Evolutionary conservation across 2,113 vertebrate species (phyloP), one percentile per base, ranked within the genome.

Genomic region (Antennarius striatus): DNA sequence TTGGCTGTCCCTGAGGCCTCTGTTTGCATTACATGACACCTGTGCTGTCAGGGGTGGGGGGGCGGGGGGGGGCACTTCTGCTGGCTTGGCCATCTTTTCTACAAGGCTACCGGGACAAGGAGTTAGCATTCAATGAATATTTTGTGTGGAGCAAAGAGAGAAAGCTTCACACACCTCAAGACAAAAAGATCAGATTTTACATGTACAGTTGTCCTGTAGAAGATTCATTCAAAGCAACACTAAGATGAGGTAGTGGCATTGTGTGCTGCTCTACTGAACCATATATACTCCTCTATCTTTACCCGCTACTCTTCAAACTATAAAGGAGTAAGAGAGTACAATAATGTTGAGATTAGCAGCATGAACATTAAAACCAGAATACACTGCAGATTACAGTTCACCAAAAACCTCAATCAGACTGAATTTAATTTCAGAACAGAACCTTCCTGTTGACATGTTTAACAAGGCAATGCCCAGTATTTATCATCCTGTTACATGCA

Each of bases 391-490:
- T 76, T 54, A 74, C 55, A 65, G 69, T 72, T 77, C 65, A 48
- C n/a, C 42, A 30, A 68, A 63, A 60, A 75, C 56, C 67, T 77
- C 73, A 65, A 50, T 64, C 62, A 63, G 68, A 49, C 65, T 54
- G 73, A 85, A 68, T 64, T 57, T n/a, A 45, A 73, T 76, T 70
- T 66, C 65, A 66, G 64, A 50, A 73, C 68, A 75, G 51, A 77
- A 42, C 10, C 45, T 13, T 14, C 65, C 63, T 56, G 71, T 63
- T 67, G 75, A 42, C 43, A 13, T 4, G 0, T 32, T 67, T 36
- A 61, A 69, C 63, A 51, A 75, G 55, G 54, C 49, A 42, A 10
- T 56, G 62, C 63, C 59, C 68, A 73, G 73, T 68, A 75, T 68
- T 62, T 68, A 46, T 62, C 42, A 46, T 52, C 66, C 55, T 48